phyloP scores from a whole-genome alignment of 2,888 invertebrate genomes.

The Tachystola acroxantha region DNA sequence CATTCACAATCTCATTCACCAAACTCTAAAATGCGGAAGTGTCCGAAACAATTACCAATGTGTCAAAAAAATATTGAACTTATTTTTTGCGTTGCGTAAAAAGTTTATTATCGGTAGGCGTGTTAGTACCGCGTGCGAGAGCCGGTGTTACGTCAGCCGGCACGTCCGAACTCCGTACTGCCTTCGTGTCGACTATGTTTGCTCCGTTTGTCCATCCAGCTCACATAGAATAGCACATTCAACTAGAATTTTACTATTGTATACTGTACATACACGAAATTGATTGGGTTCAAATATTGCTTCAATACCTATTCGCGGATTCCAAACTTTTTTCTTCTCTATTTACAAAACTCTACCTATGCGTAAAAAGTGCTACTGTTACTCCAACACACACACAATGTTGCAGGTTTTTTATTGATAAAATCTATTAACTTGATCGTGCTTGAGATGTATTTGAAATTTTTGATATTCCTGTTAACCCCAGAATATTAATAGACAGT shows the following conservation, averaged over 20 bases:
- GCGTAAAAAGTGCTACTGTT: no score
- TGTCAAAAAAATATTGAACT: background rate
- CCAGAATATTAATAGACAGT: no score
- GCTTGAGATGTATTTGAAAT: no score
- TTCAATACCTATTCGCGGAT: no score
- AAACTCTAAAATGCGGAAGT: constrained; percentile 15
- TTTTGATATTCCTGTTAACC: no score
- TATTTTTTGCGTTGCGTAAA: constrained; percentile 14
- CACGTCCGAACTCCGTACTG: constrained; percentile 53
- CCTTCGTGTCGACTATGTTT: constrained; percentile 54
- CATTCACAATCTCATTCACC: constrained; percentile 50
- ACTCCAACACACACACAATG: no score
- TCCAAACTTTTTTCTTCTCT: no score
- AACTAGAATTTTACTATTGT: constrained; percentile 41
- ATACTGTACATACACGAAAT: constrained; percentile 1
- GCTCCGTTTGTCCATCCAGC: constrained; percentile 24
- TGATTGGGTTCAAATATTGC: background rate
- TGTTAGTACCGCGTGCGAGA: constrained; percentile 50
- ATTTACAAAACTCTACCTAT: no score
- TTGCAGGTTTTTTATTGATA: no score
- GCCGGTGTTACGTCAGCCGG: constrained; percentile 30
- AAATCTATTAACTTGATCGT: no score
- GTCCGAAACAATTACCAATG: background rate
- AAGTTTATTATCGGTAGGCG: constrained; percentile 14
- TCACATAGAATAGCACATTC: no score